Base-by-base conservation (phyloP, 2,888 invertebrate genomes). In the Leucania comma region DNA sequence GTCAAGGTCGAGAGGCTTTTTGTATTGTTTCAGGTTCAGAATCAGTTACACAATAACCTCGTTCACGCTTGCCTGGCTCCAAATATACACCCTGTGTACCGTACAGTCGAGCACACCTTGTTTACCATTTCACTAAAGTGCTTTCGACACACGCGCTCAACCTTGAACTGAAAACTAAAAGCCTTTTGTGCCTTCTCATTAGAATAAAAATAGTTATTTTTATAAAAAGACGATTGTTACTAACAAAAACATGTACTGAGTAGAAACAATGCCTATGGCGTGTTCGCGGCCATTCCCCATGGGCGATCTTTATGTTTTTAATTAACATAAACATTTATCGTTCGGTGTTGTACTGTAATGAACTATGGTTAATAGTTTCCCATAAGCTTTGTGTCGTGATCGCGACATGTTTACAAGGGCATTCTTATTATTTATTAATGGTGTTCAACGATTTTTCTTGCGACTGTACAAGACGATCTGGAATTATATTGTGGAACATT, bases 281-380 rank as follows among this genome's bases (percentile, higher is more conserved):
- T 90, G 90, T 81, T 81, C 53, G 75, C 64, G 68, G 78, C 72
- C 83, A 82, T 80, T 87, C 78, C 80, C 78, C 68, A 61, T 68
- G 82, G 83, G 84, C 87, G 87, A 89, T 90, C 86, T 91, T 90
- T 89, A 88, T 87, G 87, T 82, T 84, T 85, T 89, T 87, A 89
- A 91, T 91, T 91, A 89, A 87, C 88, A 88, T 89, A 88, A 88
- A 84, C 88, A 87, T 83, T 88, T 87, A 88, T 88, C 80, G 86
- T 80, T 72, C 78, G 68, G 58, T 73, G 76, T 77, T 77, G 80
- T 83, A 75, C 81, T 79, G 79, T 79, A 72, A 72, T 80, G 77
- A 79, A 85, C 68, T 75, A 83, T 65, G 65, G 65, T 63, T 72
- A 72, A 73, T 71, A 71, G 72, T 74, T 79, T 72, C 67, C 71